Percentiles rank a stretch among this genome's conserved stretches.
phyloP scores from a whole-genome alignment of 2,888 invertebrate species.

The Candidula unifasciata region DNA sequence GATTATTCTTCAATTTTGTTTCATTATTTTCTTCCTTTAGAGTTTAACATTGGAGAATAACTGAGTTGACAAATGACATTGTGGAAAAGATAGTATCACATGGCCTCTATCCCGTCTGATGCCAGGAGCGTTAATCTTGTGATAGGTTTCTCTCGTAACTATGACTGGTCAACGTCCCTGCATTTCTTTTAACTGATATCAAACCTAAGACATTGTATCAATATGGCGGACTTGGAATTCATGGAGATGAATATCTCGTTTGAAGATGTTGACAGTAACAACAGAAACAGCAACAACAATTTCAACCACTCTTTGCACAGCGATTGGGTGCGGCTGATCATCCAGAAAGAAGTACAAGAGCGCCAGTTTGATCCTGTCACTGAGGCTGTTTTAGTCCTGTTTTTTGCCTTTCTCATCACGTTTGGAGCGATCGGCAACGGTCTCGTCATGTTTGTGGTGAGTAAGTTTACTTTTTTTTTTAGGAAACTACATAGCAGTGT shows the following conservation, averaged over 20 bases:
- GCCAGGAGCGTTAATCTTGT: too few relatives aligned
- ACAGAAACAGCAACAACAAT: background rate
- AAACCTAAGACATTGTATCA: background rate
- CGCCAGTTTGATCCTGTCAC: constrained; percentile 62
- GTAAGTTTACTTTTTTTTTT: too few relatives aligned
- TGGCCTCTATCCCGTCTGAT: too few relatives aligned
- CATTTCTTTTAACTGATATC: background rate
- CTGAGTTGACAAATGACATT: too few relatives aligned
- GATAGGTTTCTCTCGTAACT: too few relatives aligned
- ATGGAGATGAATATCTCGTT: background rate
- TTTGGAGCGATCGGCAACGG: constrained; percentile 91
- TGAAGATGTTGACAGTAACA: background rate
- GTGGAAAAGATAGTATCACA: too few relatives aligned
- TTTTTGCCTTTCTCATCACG: constrained; percentile 81
- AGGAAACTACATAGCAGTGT: too few relatives aligned
- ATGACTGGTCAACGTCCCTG: background rate
- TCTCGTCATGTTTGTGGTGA: constrained; percentile 84
- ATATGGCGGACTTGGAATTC: constrained; percentile 27
- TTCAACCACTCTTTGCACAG: background rate
- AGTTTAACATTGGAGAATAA: too few relatives aligned
- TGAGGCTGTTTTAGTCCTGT: constrained; percentile 67
- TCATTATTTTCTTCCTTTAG: too few relatives aligned
- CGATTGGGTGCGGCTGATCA: constrained; percentile 31
- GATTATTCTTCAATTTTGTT: too few relatives aligned
- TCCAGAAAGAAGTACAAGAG: constrained; percentile 39